Conservation (phyloP, 1,140 invertebrate species). For the Tetragnatha versicolor region DNA sequence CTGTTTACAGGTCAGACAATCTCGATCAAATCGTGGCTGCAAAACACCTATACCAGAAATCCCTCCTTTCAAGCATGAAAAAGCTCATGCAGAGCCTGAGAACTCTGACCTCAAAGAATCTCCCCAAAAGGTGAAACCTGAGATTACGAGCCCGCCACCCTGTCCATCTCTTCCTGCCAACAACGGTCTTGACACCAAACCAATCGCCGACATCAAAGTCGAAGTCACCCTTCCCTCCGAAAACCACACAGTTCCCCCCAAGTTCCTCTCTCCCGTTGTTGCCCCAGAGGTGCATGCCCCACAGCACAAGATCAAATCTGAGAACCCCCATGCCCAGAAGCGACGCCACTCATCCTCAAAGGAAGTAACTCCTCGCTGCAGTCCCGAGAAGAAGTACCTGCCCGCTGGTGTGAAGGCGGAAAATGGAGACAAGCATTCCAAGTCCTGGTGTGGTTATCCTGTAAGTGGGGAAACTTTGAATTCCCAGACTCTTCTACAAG, state of each 20-base stretch:
- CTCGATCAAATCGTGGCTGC: constrained; percentile 25
- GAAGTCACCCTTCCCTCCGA: background rate
- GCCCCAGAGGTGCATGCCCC: background rate
- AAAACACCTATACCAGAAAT: constrained; percentile 38
- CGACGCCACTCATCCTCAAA: background rate
- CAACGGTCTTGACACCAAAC: background rate
- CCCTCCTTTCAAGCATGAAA: constrained; percentile 23
- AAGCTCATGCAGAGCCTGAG: background rate
- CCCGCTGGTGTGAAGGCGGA: constrained; percentile 4
- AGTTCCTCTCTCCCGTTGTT: constrained; percentile 17
- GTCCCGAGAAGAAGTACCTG: background rate
- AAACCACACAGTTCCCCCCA: background rate
- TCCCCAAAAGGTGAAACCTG: constrained; percentile 21
- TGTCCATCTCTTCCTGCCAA: background rate
- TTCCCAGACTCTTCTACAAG: constrained; percentile 26
- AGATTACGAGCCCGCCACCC: background rate
- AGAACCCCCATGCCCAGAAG: background rate
- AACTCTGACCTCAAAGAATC: background rate
- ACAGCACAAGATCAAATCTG: constrained; percentile 23
- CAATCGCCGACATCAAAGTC: background rate
- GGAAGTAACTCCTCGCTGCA: background rate
- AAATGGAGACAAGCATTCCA: background rate
- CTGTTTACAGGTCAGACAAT: constrained; percentile 41
- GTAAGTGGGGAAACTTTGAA: background rate
- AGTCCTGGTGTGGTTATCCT: constrained; percentile 35